phyloP scores from a whole-genome alignment of 2,888 invertebrate genomes.

The Chouioia cunea region DNA sequence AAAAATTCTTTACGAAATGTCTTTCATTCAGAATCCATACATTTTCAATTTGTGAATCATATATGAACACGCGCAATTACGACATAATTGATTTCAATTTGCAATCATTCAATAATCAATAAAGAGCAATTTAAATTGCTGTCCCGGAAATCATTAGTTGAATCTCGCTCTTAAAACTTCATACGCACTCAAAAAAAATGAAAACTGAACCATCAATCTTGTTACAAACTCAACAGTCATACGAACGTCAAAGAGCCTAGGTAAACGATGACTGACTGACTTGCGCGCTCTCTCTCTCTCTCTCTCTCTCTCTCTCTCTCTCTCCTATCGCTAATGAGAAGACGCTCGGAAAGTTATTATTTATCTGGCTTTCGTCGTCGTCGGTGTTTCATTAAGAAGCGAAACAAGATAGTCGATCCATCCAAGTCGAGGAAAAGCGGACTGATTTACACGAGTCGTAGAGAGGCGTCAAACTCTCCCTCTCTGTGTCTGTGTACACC shows the following conservation, averaged over 20 bases:
- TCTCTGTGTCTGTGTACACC: background rate
- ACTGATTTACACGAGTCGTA: slow-evolving; percentile 42
- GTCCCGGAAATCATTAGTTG: no score
- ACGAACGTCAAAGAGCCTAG: slow-evolving; percentile 6
- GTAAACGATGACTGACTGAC: slow-evolving; percentile 30
- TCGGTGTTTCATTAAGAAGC: slow-evolving; percentile 31
- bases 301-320: background rate
- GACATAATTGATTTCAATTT: no score
- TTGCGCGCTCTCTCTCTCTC: background rate
- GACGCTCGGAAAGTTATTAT: slow-evolving; percentile 37
- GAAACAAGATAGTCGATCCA: slow-evolving; percentile 43
- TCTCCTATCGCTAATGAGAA: background rate
- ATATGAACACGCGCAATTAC: no score
- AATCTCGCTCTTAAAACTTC: no score
- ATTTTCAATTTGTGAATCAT: no score
- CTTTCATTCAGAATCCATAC: no score
- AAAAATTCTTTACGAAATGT: no score
- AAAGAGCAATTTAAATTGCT: no score
- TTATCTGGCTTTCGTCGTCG: slow-evolving; percentile 2
- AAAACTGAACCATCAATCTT: slow-evolving; percentile 9
- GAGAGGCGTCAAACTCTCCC: slow-evolving; percentile 28
- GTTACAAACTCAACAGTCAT: background rate
- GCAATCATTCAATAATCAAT: no score
- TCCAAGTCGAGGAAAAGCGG: slow-evolving; percentile 42
- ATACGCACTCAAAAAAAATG: no score